Percentiles rank a stretch among this genome's conserved stretches.
Evolutionary conservation across 2,888 invertebrate species (phyloP).

Genomic region (Mylabris sibirica): DNA sequence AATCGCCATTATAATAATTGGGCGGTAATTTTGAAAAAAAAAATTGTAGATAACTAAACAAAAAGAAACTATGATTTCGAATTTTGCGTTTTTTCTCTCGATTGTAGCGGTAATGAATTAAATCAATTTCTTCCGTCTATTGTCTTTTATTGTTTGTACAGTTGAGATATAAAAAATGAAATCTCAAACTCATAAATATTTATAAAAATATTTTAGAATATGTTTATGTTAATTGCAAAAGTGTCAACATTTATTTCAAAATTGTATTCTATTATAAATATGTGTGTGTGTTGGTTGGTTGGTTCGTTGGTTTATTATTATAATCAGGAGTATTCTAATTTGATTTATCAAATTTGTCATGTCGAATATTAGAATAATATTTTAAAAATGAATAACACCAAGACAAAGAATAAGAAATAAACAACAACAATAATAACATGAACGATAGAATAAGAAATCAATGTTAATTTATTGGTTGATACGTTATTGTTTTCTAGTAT

Average conservation of each 20-base stretch:
- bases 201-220: constrained; percentile 9
- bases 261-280: not conserved
- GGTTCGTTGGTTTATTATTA: not conserved
- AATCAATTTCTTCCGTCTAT: constrained; percentile 6
- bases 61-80: too few relatives aligned
- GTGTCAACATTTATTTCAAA: constrained; percentile 8
- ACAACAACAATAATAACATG: not conserved
- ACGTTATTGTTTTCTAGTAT: constrained; percentile 4
- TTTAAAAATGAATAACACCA: not conserved
- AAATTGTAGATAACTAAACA: not conserved
- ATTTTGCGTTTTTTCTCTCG: too few relatives aligned
- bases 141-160: not conserved
- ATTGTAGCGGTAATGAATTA: not conserved
- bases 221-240: constrained; percentile 11
- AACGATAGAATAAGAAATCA: not conserved
- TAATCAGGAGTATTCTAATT: not conserved
- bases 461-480: constrained; percentile 8
- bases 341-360: constrained; percentile 10
- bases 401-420: not conserved
- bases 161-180: not conserved
- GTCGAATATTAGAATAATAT: not conserved
- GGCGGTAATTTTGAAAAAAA: not conserved
- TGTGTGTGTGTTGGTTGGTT: not conserved
- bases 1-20: too few relatives aligned
- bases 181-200: constrained; percentile 9